Evolutionary conservation across 2,113 vertebrate genomes (phyloP).

Genomic region (Struthidea cinerea): DNA sequence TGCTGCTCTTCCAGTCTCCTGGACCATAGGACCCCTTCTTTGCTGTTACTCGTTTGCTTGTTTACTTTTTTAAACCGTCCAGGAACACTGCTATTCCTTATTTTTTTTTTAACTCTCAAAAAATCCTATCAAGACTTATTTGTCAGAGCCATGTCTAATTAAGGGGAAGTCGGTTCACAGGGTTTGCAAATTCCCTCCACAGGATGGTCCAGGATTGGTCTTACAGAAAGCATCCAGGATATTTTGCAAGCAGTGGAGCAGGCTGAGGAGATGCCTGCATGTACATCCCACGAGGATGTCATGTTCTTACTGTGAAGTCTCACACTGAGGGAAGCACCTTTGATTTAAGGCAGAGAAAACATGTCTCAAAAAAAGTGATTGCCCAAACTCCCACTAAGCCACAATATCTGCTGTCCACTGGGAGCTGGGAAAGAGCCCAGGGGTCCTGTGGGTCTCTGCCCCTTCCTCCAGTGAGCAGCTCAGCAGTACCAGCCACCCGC

Average conservation of each 20-base stretch:
- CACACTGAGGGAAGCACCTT: background rate
- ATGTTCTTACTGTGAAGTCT: background rate
- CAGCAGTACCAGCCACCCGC: background rate
- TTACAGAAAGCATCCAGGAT: background rate
- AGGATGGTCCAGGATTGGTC: background rate
- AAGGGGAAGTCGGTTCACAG: background rate
- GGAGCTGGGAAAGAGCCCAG: background rate
- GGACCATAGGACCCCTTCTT: background rate
- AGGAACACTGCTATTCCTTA: background rate
- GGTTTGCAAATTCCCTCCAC: rapidly evolving
- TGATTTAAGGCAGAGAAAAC: background rate
- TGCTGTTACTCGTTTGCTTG: background rate
- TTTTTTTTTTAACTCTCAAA: background rate
- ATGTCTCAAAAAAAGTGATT: background rate
- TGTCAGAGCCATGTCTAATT: background rate
- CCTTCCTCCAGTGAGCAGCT: background rate
- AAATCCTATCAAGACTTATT: background rate
- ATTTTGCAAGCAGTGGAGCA: background rate
- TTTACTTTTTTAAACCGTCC: background rate
- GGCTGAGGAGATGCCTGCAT: background rate
- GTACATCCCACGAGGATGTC: rapidly evolving
- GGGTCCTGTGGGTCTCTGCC: rapidly evolving
- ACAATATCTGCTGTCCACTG: background rate
- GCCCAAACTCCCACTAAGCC: rapidly evolving
- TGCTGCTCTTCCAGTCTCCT: background rate